Percentiles rank a stretch among this genome's conserved stretches.
Conservation (phyloP, 2,797 vertebrate genomes). For the Dallia pectoralis region DNA sequence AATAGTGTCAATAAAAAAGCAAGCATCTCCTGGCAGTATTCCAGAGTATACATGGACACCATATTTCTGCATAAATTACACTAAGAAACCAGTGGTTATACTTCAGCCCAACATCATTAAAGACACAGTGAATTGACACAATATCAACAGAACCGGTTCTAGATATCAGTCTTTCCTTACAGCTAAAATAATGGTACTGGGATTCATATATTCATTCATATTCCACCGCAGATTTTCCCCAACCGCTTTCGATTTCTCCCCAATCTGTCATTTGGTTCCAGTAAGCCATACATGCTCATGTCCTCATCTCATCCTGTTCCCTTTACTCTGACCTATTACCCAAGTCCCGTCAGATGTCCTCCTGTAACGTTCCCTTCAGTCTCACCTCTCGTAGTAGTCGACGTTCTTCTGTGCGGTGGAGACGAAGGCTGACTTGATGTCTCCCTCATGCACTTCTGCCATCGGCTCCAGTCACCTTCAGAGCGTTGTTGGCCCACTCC, state of each 20-base stretch:
- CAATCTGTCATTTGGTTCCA: neutral
- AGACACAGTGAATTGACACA: neutral
- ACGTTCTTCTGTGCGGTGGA: slow-evolving; percentile 84
- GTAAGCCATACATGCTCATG: neutral
- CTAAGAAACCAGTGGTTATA: neutral
- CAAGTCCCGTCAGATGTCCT: neutral
- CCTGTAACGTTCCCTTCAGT: neutral
- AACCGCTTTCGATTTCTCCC: neutral
- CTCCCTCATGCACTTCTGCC: slow-evolving; percentile 85
- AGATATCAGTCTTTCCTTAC: neutral
- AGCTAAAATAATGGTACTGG: neutral
- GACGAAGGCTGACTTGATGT: slow-evolving; percentile 81
- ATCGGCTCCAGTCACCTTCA: slow-evolving; percentile 89
- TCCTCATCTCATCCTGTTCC: too few relatives aligned
- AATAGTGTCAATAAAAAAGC: slow-evolving; percentile 31
- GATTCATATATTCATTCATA: neutral
- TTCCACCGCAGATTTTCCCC: neutral
- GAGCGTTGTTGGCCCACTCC: slow-evolving; percentile 85
- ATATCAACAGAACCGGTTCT: neutral
- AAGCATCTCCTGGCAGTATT: slow-evolving; percentile 46
- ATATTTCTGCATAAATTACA: neutral
- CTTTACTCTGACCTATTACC: neutral
- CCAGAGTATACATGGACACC: slow-evolving; percentile 8
- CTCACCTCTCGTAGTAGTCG: slow-evolving; percentile 90
- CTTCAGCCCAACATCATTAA: neutral